Evolutionary conservation across 2,797 vertebrate species (phyloP), one percentile per base, ranked within the genome.

Genomic region (Tamandua tetradactyla): DNA sequence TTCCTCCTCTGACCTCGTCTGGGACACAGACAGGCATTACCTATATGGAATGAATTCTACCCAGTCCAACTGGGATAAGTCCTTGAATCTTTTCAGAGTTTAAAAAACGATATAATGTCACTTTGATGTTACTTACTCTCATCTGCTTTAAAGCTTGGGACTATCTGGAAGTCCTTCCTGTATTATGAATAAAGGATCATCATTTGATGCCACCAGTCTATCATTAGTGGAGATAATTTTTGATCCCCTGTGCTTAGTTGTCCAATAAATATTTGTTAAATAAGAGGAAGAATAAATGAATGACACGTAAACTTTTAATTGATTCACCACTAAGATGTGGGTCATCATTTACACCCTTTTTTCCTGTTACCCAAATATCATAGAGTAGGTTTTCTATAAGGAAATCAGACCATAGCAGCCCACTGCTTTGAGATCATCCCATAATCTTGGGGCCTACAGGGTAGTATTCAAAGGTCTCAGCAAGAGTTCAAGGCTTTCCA

Each of bases 61-160:
- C 18, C 30, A 49, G 76, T 18, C 17, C 30, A 79, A 9, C 37
- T 66, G 85, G n/a, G n/a, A 61, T 2, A 25, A 74, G 13, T n/a
- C 68, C 57, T 49, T 92, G 49, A 88, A 49, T 91, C 69, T 78
- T 84, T 81, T 80, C 30, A 49, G 27, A 84, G 42, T 81, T 86
- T 74, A 71, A 89, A 40, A 71, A 42, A 25, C 42, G 44, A 75
- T 52, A 79, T 69, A 94, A 83, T 91, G 80, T 68, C 47, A 74
- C 55, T 93, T 92, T 49, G 27, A 52, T 75, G 12, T 66, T 62
- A 89, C 25, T 88, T 75, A n/a, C 1, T 92, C 40, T 92, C 40
- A 91, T 84, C 49, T 75, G 22, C 37, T 75, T 78, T 85, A 82
- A 93, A 95, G 72, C 57, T 91, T 92, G 83, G n/a, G 5, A 61